These are phyloP conservation scores for Cercocebus atys DNA, from an alignment of 2,113 vertebrate species.

Conservation along the genomic window DNA sequence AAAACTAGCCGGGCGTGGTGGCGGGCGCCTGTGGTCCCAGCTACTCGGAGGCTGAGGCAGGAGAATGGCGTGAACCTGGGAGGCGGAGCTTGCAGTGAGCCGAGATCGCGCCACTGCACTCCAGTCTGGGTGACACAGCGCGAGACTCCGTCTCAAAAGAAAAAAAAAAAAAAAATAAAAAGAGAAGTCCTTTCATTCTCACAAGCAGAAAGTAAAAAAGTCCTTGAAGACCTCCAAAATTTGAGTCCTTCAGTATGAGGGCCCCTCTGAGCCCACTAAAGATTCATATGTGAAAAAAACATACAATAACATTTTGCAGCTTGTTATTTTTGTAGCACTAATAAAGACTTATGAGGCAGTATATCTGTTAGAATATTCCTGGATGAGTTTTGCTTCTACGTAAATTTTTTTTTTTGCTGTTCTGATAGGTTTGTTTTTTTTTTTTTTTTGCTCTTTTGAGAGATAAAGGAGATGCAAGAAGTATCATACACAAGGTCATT, in stretches of 20 bases:
- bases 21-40: too few relatives aligned
- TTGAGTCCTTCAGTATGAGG: not conserved
- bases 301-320: not conserved
- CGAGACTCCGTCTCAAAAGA: not conserved
- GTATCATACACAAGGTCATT: not conserved
- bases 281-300: not conserved
- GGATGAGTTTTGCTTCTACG: not conserved
- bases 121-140: not conserved
- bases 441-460: not conserved
- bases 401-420: not conserved
- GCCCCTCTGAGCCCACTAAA: not conserved
- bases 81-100: too few relatives aligned
- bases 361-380: not conserved
- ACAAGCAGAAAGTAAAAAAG: too few relatives aligned
- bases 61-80: too few relatives aligned
- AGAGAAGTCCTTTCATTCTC: not conserved
- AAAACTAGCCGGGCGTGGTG: too few relatives aligned
- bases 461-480: not conserved
- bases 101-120: rapidly evolving
- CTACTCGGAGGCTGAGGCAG: too few relatives aligned
- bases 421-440: not conserved
- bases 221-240: not conserved
- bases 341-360: not conserved
- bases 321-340: not conserved
- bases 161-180: not conserved